A percentile compares a stretch with the other conserved stretches of the same genome.
These are phyloP conservation scores for Malacosoma neustria DNA, from an alignment of 2,888 invertebrate genomes.

Conservation along the genomic window DNA sequence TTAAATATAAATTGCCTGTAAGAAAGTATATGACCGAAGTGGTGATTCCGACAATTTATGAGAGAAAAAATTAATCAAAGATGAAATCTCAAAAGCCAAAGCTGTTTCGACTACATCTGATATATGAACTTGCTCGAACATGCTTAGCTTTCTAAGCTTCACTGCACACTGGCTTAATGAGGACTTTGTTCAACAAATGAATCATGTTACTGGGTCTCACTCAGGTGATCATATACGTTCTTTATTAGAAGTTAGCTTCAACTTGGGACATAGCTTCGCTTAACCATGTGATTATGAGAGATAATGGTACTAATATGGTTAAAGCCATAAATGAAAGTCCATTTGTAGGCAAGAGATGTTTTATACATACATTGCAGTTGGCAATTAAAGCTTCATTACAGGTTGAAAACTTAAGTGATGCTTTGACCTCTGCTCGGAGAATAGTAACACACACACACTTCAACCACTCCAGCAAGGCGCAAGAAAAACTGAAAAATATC, in stretches of 20 bases:
- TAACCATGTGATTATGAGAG: constrained; percentile 8
- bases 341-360: constrained; percentile 6
- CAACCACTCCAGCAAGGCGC: constrained; percentile 6
- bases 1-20: constrained; percentile 4
- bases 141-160: constrained; percentile 7
- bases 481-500: constrained; percentile 8
- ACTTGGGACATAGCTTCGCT: constrained; percentile 5
- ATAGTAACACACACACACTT: constrained; percentile 7
- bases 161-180: constrained; percentile 10
- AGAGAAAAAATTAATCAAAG: constrained; percentile 1
- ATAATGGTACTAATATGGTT: constrained; percentile 8
- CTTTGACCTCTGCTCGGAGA: constrained; percentile 2
- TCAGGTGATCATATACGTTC: constrained; percentile 7
- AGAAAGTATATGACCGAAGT: constrained; percentile 6
- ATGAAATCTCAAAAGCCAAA: constrained; percentile 2
- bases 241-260: constrained; percentile 3
- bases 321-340: constrained; percentile 9
- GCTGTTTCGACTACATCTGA: constrained; percentile 4
- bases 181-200: constrained; percentile 8
- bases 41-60: constrained; percentile 2
- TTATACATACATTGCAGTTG: constrained; percentile 6
- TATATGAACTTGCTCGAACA: constrained; percentile 8
- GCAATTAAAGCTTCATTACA: constrained; percentile 6
- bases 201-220: constrained; percentile 7
- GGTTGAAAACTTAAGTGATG: constrained; percentile 5